Evolutionary conservation across 1,140 invertebrate species (phyloP).

Genomic region (Chelonus insularis): DNA sequence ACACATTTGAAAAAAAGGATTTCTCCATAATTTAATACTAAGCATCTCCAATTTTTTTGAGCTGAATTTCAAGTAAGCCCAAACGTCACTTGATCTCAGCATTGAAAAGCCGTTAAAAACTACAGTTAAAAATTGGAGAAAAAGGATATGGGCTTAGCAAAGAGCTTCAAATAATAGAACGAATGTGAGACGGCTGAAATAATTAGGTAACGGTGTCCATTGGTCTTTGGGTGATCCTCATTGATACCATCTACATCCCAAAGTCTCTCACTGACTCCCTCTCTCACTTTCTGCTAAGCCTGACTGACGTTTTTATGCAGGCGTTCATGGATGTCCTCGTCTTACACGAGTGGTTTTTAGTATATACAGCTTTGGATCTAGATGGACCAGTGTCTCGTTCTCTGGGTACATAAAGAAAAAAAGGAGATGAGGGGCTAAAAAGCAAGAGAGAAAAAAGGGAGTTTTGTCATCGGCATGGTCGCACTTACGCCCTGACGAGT

Average conservation of each 20-base stretch:
- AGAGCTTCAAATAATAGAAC: neutral
- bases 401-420: constrained; percentile 8
- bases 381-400: constrained; percentile 14
- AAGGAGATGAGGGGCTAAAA: neutral
- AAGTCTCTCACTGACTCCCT: neutral
- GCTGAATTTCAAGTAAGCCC: no score
- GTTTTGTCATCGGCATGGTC: constrained; percentile 36
- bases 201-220: constrained; percentile 43
- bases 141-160: no score
- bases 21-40: no score
- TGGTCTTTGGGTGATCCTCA: neutral
- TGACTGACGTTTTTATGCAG: constrained; percentile 55
- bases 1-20: no score
- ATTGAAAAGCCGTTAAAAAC: no score
- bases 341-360: constrained; percentile 25
- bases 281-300: constrained; percentile 40
- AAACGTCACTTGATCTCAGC: no score
- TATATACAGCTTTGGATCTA: neutral
- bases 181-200: constrained; percentile 33
- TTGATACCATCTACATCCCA: constrained; percentile 47
- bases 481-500: constrained; percentile 35
- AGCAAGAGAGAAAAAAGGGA: constrained; percentile 1
- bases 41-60: no score
- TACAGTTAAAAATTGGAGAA: no score
- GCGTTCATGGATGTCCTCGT: constrained; percentile 37